Evolutionary conservation across 2,113 vertebrate species (phyloP), one percentile per base, ranked within the genome.

Genomic region (Vimba vimba): DNA sequence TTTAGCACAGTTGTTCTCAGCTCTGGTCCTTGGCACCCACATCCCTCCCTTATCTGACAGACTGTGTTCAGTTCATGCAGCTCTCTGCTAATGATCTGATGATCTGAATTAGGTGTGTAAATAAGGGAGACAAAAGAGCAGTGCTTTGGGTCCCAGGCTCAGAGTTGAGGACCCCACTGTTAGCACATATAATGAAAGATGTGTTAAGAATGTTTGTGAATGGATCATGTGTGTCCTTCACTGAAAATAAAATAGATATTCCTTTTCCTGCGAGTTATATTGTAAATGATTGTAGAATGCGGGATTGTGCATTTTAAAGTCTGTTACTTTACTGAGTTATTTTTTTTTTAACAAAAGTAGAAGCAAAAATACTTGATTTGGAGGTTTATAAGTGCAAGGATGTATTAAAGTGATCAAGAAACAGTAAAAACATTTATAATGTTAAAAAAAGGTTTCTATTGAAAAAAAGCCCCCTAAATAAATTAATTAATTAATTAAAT

Each of bases 301-400:
- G n/a, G 55, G 77, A 60, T 64, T 81, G 43, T 68, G 79, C 21
- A 27, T 52, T 82, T 60, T 23, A 57, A 21, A 30, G 27, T 52
- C 79, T 68, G 79, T 82, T 82, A 82, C 79, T 79, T 52, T 27
- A 33, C 68, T 12, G 33, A 39, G 8, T 43, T 71, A 9, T 68
- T 2, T 36, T 80, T 80, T 47, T 33, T 33, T 13, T 3, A 13
- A 21, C 50, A 47, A 25, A 52, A 55, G 45, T 30, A 66, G 64
- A 47, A 45, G 39, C 39, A 66, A 25, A 36, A 30, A 81, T 47
- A 47, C 39, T 81, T 27, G 13, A 62, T 81, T 13, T 82, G n/a
- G 79, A 66, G 60, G 25, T 64, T 60, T 79, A 60, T 39, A 76
- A 79, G 9, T 45, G 62, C 57, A 50, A 50, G 1, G 47, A 50